Evolutionary conservation across 2,888 invertebrate species (phyloP).

Genomic region (Caenorhabditis sinica): DNA sequence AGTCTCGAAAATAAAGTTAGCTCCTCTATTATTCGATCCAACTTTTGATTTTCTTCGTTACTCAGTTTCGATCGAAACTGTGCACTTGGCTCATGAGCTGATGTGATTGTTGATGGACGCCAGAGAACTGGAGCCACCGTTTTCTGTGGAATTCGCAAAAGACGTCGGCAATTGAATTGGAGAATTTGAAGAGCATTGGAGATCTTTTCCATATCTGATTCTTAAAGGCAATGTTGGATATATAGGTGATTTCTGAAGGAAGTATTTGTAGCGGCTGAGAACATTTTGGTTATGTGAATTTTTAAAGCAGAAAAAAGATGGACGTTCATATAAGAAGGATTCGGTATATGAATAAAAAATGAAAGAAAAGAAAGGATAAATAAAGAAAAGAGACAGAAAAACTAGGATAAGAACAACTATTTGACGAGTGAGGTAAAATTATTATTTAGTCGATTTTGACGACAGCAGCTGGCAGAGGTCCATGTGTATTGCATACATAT

Average conservation of each 20-base stretch:
- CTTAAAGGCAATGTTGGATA: no score
- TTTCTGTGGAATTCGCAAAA: conserved; percentile 26
- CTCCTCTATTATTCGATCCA: conserved; percentile 30
- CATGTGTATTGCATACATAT: background rate
- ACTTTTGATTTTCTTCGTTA: background rate
- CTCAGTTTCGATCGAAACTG: background rate
- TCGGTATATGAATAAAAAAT: no score
- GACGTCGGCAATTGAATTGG: conserved; percentile 15
- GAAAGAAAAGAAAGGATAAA: no score
- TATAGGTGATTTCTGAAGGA: no score
- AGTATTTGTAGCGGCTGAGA: no score
- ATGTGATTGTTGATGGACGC: conserved; percentile 6
- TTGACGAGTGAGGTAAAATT: background rate
- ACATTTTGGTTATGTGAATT: no score
- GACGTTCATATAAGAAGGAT: background rate
- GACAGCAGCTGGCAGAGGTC: background rate
- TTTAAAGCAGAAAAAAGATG: no score
- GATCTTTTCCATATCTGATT: conserved; percentile 22
- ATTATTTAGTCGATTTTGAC: conserved; percentile 22
- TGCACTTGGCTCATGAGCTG: conserved; percentile 25
- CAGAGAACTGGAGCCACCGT: conserved; percentile 51
- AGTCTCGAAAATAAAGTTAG: conserved; percentile 41
- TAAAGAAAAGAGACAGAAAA: no score
- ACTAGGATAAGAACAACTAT: background rate
- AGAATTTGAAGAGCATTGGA: conserved; percentile 8